A percentile compares a stretch with the other conserved stretches of the same genome.
These are phyloP conservation scores for Alaudala cheleensis DNA, from an alignment of 2,113 vertebrate genomes.

Conservation along the genomic window DNA sequence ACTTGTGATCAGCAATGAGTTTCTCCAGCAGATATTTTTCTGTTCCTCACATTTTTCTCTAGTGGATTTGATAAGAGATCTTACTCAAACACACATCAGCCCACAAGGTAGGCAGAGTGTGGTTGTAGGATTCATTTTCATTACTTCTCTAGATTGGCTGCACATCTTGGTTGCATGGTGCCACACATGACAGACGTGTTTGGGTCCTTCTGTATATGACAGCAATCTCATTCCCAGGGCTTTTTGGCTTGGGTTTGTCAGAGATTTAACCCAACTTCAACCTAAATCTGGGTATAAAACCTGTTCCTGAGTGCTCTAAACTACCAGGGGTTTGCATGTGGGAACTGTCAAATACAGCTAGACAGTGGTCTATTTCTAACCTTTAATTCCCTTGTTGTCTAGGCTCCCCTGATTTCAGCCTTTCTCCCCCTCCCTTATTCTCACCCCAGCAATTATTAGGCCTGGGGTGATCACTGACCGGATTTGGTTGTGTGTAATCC, in stretches of 20 bases:
- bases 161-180: rapidly evolving
- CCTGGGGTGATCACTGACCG: background rate
- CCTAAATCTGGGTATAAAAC: background rate
- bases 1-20: background rate
- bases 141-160: background rate
- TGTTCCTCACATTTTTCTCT: background rate
- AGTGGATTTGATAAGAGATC: background rate
- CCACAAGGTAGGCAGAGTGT: background rate
- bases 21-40: background rate
- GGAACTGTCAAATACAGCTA: background rate
- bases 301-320: background rate
- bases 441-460: background rate
- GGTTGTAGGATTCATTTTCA: background rate
- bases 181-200: background rate
- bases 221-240: background rate
- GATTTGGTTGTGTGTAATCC: background rate
- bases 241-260: background rate
- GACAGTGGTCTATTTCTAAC: background rate
- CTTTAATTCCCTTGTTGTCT: background rate
- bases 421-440: background rate
- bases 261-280: background rate
- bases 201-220: background rate
- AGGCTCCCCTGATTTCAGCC: background rate
- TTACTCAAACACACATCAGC: background rate
- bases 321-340: background rate